A percentile compares a stretch with the other conserved stretches of the same genome.
Evolutionary conservation across 2,113 vertebrate genomes (phyloP).

Genomic region (Scolopax mira): DNA sequence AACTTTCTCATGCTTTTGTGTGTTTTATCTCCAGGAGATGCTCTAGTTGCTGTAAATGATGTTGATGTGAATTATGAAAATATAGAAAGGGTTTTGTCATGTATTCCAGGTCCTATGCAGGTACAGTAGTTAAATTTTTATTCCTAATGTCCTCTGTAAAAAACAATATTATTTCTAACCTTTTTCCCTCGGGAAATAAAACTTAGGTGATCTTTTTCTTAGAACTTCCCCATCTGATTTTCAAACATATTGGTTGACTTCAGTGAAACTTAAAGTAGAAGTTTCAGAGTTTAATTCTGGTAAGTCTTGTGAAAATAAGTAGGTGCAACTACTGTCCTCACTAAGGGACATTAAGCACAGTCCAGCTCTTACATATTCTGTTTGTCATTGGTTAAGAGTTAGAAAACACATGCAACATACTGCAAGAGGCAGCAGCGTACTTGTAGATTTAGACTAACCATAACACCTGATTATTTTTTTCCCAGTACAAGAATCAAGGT

Average conservation of each 20-base stretch:
- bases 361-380: background rate
- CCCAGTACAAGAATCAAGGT: background rate
- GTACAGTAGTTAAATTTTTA: conserved; percentile 63
- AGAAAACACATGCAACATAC: background rate
- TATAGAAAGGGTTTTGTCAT: conserved; percentile 93
- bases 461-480: background rate
- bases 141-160: background rate
- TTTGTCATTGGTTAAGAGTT: background rate
- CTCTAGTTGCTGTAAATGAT: conserved; percentile 91
- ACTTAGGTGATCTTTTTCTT: background rate
- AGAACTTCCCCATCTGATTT: background rate
- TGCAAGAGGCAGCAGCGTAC: background rate
- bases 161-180: background rate
- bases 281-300: background rate
- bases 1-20: background rate
- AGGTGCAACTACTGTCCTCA: background rate
- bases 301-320: background rate
- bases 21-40: conserved; percentile 82
- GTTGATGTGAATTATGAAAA: conserved; percentile 95
- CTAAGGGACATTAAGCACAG: background rate
- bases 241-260: background rate
- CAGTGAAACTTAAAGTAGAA: background rate
- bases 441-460: background rate
- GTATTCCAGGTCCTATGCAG: conserved; percentile 93
- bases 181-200: background rate